Evolutionary conservation across 1,140 invertebrate genomes (phyloP), one percentile per base, ranked within the genome.

Genomic region (Antheraea pernyi): DNA sequence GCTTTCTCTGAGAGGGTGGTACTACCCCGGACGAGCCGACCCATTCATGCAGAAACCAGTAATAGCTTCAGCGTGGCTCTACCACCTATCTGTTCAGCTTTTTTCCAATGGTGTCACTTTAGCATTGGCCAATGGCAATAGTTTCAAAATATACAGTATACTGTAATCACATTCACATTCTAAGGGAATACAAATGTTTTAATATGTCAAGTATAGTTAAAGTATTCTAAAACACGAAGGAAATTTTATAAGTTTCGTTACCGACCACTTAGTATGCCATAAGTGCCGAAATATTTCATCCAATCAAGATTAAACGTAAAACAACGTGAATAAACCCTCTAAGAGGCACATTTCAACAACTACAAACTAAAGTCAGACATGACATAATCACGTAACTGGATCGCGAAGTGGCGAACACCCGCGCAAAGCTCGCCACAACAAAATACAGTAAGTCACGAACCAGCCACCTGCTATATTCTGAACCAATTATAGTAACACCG

Each of bases 401-500:
- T 77, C 46, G 60, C 60, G 18, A 13, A 61, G 60, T 61, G 60
- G 19, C 60, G 60, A 61, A 53, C 46, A 53, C 11, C 46, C 46
- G 46, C 46, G 30, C 60, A 69, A 9, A 13, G 16, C 68, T 67
- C 70, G 69, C 61, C 74, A 64, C 72, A 16, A 71, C 66, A 66
- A 75, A 78, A 77, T 69, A 74, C 68, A 74, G 78, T 83, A 78
- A 80, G 77, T 86, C 84, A 81, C 77, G 82, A 71, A 64, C 61
- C 70, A 72, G 72, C 72, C 85, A 88, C 85, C 85, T 88, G 85
- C 80, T 83, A 83, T 77, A 76, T 72, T 85, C 79, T 69, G 71
- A 84, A 82, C 83, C 83, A 86, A 88, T 86, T 88, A 88, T 79
- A 79, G 78, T 82, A 84, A 82, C 72, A 82, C 72, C 79, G 75